A percentile compares a stretch with the other conserved stretches of the same genome.
phyloP scores from a whole-genome alignment of 2,113 vertebrate species.

The Cnemophilus loriae region DNA sequence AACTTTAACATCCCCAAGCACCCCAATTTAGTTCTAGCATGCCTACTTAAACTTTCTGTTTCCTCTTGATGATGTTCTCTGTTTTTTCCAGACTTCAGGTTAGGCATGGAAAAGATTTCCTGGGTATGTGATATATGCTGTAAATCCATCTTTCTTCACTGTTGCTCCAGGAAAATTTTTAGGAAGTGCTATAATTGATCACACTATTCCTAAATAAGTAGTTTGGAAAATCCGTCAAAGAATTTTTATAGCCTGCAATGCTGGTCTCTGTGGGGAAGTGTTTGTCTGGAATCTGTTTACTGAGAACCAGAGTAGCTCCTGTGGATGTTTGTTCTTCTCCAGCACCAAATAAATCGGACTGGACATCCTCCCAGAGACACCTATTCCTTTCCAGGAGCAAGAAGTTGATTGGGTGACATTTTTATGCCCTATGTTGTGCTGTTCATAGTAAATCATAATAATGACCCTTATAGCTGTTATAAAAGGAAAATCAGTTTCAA shows the following conservation, averaged over 20 bases:
- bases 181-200: neutral
- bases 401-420: neutral
- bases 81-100: neutral
- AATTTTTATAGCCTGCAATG: neutral
- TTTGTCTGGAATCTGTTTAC: neutral
- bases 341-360: neutral
- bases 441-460: neutral
- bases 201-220: neutral
- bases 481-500: neutral
- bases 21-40: neutral
- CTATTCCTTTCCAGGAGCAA: neutral
- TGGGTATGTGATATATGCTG: neutral
- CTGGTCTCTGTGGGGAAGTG: neutral
- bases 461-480: neutral
- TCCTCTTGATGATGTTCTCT: neutral
- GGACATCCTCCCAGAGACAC: neutral
- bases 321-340: neutral
- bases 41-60: neutral
- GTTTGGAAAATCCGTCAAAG: neutral
- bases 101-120: neutral
- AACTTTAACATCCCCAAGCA: neutral
- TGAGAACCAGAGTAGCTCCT: neutral
- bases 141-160: neutral
- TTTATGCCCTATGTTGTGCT: neutral
- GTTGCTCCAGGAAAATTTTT: neutral